Base-by-base conservation (phyloP, 2,113 vertebrate genomes). In the Percina caprodes region DNA sequence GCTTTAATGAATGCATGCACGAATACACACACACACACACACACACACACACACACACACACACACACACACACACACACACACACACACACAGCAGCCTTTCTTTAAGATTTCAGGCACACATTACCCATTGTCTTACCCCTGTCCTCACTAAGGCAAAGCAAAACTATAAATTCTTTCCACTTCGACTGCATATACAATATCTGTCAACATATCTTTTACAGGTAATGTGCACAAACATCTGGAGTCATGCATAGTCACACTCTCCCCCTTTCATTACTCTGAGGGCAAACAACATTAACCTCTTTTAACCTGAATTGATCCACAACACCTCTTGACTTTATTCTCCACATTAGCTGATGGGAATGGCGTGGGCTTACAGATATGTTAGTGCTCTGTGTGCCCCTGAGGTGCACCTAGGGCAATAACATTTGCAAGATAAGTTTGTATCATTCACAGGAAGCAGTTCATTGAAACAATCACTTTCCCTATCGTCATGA, bases 291-390 rank as follows among this genome's bases (percentile, higher is more conserved):
- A 82, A 83, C 48, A 16, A 52, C 68, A 83, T 88, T 84, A 86
- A 85, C 83, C 86, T 88, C 72, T 76, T 80, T 84, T 87, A 86
- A 91, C 86, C 69, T 30, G 65, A 71, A 91, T 80, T 86, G 86
- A 91, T 86, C 70, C 3, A 3, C 33, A 13, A 51, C 71, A 54
- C 58, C 48, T 75, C 60, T 73, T 56, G 67, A 74, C 59, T 82
- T 69, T 2, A 45, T 52, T 49, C 24, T 55, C 46, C 24, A 48
- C 79, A 72, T 86, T 81, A 71, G 71, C 21, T 54, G 79, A 84
- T 73, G 73, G 35, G 24, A 51, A 55, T 42, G 67, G 35, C 4
- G 45, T 35, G 19, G 66, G 23, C 67, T 62, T 75, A n/a, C 62
- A n/a, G 52, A 23, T 63, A 21, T 60, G 15, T 69, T 58, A 4